phyloP scores from a whole-genome alignment of 92 coral and sea anemone genomes.

The Phenganax marumi region DNA sequence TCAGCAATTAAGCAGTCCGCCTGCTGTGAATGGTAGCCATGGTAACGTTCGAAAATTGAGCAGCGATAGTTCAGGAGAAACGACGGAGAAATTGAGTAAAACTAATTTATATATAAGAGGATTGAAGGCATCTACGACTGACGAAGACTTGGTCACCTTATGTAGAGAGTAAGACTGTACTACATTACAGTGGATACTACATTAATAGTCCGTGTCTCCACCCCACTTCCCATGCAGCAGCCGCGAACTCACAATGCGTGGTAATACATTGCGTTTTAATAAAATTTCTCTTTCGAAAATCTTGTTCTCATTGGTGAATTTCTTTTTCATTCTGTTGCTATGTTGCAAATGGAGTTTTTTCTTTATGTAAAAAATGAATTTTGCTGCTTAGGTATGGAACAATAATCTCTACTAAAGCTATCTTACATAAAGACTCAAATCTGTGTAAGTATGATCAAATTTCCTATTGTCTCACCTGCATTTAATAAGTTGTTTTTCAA shows the following conservation, averaged over 20 bases:
- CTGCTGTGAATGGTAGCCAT: constrained; percentile 19
- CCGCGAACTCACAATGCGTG: too few species aligned
- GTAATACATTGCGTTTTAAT: too few species aligned
- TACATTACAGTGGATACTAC: too few species aligned
- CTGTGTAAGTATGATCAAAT: constrained; percentile 82
- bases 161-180: constrained; percentile 69
- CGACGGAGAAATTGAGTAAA: constrained; percentile 94
- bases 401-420: constrained; percentile 96
- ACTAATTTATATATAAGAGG: constrained; percentile 97
- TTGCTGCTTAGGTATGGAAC: constrained; percentile 74
- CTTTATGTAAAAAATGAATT: constrained; percentile 2
- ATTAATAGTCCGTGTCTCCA: too few species aligned
- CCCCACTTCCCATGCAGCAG: too few species aligned
- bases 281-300: not conserved
- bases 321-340: not conserved
- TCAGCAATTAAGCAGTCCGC: constrained; percentile 29
- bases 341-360: not conserved
- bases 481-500: not conserved
- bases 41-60: constrained; percentile 12
- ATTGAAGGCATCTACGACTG: constrained; percentile 91
- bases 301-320: not conserved
- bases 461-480: not conserved
- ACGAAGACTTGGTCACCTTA: constrained; percentile 92
- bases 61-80: constrained; percentile 26
- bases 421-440: constrained; percentile 96